Evolutionary conservation across 2,888 invertebrate genomes (phyloP), one percentile per base, ranked within the genome.

Genomic region (Camponotus fellah): DNA sequence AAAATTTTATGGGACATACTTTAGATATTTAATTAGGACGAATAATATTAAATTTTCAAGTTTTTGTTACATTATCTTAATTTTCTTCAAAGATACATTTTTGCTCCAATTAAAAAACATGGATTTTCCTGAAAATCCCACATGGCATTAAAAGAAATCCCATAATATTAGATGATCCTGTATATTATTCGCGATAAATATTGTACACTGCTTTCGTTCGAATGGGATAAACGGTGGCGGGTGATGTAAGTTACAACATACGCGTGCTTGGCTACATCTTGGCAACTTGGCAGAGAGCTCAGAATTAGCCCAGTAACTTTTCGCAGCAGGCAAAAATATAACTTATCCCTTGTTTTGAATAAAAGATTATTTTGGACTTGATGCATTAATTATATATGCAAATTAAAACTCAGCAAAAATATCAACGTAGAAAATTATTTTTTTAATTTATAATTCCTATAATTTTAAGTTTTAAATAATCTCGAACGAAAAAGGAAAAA

Each of bases 151-250:
- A 65, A 53, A 14, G 14, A n/a, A 43, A 66, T 66, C 14, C 26
- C 12, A 32, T 49, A 58, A 79, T 71, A 34, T 81, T 62, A 65
- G 58, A 17, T 74, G 81, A 74, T 81, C 82, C 10, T 43, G 32
- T 74, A 62, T n/a, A 60, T 53, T 34, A 37, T 4, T 80, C 71
- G 37, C 26, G 46, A 43, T 10, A 60, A 77, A n/a, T 58, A 43
- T 79, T 49, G 21, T 60, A 71, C 46, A 68, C 32, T 40, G 71
- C 79, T 80, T 80, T 71, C 34, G 37, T 60, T 37, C 68, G 26
- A 43, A 56, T 77, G 79, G 71, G 34, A 60, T 60, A 60, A 26
- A 65, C n/a, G 88, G 88, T 88, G 88, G 37, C 75, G 88, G 88
- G 81, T 75, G 53, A 60, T 60, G 46, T 69, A 69, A 66, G 17